Evolutionary conservation across 2,888 invertebrate species (phyloP), one percentile per base, ranked within the genome.

Genomic region (Keiferia lycopersicella): DNA sequence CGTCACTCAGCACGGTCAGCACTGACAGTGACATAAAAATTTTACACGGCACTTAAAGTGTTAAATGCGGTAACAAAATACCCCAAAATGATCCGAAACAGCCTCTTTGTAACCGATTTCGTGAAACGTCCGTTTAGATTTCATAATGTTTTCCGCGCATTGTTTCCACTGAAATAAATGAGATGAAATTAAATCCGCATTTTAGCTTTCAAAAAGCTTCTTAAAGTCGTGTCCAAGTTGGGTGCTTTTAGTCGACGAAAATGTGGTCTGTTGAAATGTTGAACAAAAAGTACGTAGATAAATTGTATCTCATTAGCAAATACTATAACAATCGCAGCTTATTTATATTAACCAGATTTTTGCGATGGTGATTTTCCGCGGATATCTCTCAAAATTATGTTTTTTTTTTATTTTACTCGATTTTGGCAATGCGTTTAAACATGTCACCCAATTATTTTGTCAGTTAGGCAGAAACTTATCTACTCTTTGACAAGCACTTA

Each of bases 151-250:
- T 60, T 45, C 14, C 41, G n/a, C 26, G 45, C 45, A 60, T 60
- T 60, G 60, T 41, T 60, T 56, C 56, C 30, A 11, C 34, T n/a
- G 16, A 56, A 58, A 58, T 39, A 39, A 58, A 58, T 58, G 58
- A 58, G 58, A 38, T 38, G 58, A 39, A 58, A 58, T 58, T 58
- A 58, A 58, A 58, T 58, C 39, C 58, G 39, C 39, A 22, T 58
- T 58, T 58, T 39, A 18, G 58, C 58, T 58, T 20, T 58, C 58
- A 58, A 39, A 56, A 58, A 58, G 58, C 58, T 58, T 58, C 58
- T 58, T 39, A 58, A 34, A 58, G 39, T 58, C 58, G 20, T 38
- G 39, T 22, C 39, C 10, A 30, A 34, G 57, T 18, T 57, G 57
- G 16, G 30, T 38, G 45, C 16, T 45, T 16, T 45, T 45, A n/a